These are phyloP conservation scores for Metridium senile DNA, from an alignment of 92 coral and sea anemone genomes.

Conservation along the genomic window DNA sequence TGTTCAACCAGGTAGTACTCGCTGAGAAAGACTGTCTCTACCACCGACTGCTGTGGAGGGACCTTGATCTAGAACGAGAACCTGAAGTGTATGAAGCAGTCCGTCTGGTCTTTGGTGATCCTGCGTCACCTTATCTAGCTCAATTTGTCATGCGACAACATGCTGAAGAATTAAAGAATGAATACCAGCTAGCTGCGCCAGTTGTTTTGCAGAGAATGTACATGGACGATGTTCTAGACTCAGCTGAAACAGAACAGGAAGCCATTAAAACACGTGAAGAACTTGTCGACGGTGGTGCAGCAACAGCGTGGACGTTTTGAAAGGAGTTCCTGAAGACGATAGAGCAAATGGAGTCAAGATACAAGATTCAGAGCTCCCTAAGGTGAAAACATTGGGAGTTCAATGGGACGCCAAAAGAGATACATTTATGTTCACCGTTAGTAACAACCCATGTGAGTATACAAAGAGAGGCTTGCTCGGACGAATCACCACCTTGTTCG, in stretches of 20 bases:
- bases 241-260: constrained; percentile 24
- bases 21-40: constrained; percentile 47
- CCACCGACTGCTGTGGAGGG: constrained; percentile 51
- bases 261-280: constrained; percentile 20
- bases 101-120: constrained; percentile 42
- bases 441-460: not conserved
- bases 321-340: too few relatives aligned
- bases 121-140: constrained; percentile 51
- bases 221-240: constrained; percentile 50
- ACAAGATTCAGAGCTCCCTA: too few relatives aligned
- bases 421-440: not conserved
- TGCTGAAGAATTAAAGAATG: constrained; percentile 23
- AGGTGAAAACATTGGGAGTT: constrained; percentile 34
- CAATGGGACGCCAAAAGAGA: constrained; percentile 46
- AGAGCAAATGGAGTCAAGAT: too few relatives aligned
- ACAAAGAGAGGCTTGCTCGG: not conserved
- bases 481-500: constrained; percentile 40
- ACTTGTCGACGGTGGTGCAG: constrained; percentile 41
- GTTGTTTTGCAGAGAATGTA: constrained; percentile 24
- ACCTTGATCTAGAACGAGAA: constrained; percentile 26
- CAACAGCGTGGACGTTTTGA: too few relatives aligned
- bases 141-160: constrained; percentile 48
- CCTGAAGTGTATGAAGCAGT: constrained; percentile 39
- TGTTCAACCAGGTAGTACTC: constrained; percentile 44
- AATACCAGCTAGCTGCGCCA: constrained; percentile 37